Conservation (phyloP, 1,140 invertebrate genomes). For the Cotesia typhae region DNA sequence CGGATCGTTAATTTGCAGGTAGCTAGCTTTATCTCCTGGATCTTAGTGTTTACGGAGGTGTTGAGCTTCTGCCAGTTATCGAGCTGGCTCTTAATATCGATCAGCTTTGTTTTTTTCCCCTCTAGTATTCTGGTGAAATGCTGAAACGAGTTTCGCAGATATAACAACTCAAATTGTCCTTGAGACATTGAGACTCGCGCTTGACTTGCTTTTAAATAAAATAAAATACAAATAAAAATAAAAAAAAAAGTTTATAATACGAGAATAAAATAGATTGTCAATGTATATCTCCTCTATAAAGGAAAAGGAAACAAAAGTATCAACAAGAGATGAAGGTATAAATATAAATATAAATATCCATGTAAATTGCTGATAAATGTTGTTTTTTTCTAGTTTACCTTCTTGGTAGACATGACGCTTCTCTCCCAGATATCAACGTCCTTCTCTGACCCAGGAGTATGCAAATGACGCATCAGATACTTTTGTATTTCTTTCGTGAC, state of each 20-base stretch:
- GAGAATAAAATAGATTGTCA: too few species aligned
- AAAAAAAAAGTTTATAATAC: neutral
- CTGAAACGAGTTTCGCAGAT: conserved; percentile 40
- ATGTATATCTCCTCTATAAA: too few species aligned
- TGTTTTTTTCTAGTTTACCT: conserved; percentile 28
- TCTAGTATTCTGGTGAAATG: conserved; percentile 22
- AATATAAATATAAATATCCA: neutral
- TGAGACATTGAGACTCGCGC: conserved; percentile 3
- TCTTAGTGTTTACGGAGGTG: neutral
- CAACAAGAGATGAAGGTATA: neutral
- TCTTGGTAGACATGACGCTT: conserved; percentile 35
- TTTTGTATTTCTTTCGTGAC: conserved; percentile 70
- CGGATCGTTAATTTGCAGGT: conserved; percentile 4
- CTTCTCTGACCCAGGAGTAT: conserved; percentile 18
- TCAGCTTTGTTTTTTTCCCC: conserved; percentile 9
- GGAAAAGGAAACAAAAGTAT: too few species aligned
- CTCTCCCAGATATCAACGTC: conserved; percentile 40
- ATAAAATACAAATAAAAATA: neutral
- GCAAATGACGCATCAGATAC: conserved; percentile 61
- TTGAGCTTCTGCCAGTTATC: conserved; percentile 41
- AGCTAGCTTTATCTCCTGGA: conserved; percentile 24
- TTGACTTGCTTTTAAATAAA: neutral
- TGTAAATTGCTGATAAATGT: neutral
- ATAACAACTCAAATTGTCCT: neutral
- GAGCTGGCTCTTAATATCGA: conserved; percentile 5